Conservation (phyloP, 2,113 vertebrate species). For the Grammomys surdaster region DNA sequence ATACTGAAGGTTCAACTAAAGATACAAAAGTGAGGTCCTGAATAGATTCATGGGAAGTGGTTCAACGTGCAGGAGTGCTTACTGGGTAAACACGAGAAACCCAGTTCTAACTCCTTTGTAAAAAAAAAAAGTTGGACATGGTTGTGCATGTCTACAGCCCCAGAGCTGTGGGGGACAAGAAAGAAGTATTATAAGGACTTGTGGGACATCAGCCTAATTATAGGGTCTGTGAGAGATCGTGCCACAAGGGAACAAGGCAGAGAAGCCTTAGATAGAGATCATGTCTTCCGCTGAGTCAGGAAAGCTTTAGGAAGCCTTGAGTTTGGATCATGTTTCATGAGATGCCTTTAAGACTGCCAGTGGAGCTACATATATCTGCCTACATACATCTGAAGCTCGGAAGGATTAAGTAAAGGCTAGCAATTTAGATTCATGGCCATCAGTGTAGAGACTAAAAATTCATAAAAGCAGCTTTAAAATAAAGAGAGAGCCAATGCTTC, state of each 20-base stretch:
- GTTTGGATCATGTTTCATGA: background rate
- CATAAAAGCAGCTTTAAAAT: constrained; percentile 13
- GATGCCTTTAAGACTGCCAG: background rate
- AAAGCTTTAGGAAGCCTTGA: background rate
- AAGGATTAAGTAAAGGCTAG: background rate
- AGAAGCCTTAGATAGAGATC: background rate
- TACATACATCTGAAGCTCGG: background rate
- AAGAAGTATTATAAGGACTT: background rate
- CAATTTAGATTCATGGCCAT: background rate
- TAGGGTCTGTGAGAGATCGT: background rate
- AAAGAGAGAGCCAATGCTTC: background rate
- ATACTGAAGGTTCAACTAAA: background rate
- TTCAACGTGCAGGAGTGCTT: background rate
- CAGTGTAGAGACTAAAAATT: background rate
- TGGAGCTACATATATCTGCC: no score
- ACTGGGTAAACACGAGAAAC: background rate
- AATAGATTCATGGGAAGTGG: background rate
- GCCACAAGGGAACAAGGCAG: background rate
- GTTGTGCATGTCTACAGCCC: background rate
- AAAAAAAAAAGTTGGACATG: background rate
- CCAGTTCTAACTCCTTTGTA: background rate
- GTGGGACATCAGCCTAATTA: background rate
- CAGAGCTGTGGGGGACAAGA: no score
- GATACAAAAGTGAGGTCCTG: background rate
- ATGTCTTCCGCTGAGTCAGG: background rate